Base-by-base conservation (phyloP, 2,797 vertebrate species). In the Rhynchonycteris naso region DNA sequence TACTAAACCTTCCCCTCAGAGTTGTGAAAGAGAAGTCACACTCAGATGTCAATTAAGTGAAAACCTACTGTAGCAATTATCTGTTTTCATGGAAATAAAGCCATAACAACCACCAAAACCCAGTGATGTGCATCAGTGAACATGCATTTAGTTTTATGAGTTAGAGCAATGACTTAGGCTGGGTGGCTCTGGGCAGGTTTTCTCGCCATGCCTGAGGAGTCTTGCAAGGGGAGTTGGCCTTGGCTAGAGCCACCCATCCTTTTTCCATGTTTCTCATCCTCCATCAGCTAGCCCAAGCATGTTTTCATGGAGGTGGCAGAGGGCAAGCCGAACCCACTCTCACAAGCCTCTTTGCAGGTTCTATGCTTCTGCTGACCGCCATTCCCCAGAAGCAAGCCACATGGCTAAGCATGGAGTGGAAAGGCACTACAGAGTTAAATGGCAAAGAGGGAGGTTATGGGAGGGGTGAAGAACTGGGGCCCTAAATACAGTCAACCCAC, bases 181-280 rank as follows among this genome's bases (percentile, higher is more conserved):
- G n/a, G 15, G 30, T 21, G 0, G 66, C 76, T 71, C 91, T 69
- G 75, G 33, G 56, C 38, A 12, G 30, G 33, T 61, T 35, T 84
- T 65, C 52, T 28, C 21, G 65, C 52, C 83, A 76, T 79, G 9
- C 75, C 92, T 68, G 38, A 6, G 47, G 61, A 68, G 81, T 50
- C 47, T 66, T 83, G n/a, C 22, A 52, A 52, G 14, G 63, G 19
- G 15, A 30, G 38, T 78, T 68, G 68, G 16, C 38, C 69, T 90
- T 19, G 26, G 7, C 47, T n/a, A 19, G 33, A 35, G 47, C 43
- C 5, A 24, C 61, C 69, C 30, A 3, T 54, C 56, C 63, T 38
- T 66, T 52, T 56, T 47, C 54, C 26, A 2, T 1, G 0, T 47
- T 52, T n/a, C n/a, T 63, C 18, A 1, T 43, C 30, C 9, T 59